phyloP scores from a whole-genome alignment of 1,140 invertebrate species.

The roundworm (Caenorhabditis elegans) region DNA sequence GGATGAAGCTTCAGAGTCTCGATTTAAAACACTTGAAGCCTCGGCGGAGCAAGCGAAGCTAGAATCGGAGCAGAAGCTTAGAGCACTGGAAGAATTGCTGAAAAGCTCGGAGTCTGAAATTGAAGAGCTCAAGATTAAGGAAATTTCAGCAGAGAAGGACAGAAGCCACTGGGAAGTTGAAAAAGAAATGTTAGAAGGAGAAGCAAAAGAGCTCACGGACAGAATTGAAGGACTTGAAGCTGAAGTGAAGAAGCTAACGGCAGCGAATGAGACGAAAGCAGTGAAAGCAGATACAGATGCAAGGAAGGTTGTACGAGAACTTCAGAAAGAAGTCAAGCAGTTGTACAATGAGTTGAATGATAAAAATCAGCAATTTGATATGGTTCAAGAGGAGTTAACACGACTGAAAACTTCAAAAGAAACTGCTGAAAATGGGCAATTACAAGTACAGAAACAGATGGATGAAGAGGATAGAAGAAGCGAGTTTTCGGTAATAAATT shows the following conservation, averaged over 20 bases:
- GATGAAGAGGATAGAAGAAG: slow-evolving; percentile 34
- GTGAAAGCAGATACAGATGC: slow-evolving; percentile 43
- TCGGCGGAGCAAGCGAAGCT: background rate
- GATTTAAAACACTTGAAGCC: background rate
- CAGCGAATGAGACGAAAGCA: slow-evolving; percentile 1
- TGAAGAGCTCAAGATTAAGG: background rate
- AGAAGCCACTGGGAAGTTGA: slow-evolving; percentile 17
- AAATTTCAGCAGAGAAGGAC: background rate
- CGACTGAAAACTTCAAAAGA: background rate
- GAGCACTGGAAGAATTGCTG: background rate
- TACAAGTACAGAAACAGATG: background rate
- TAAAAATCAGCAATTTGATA: slow-evolving; percentile 41
- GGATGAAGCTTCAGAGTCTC: background rate
- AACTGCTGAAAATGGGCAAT: background rate
- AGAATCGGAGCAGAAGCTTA: background rate
- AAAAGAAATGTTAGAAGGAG: slow-evolving; percentile 1
- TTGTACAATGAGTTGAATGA: slow-evolving; percentile 50
- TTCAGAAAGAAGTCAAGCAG: slow-evolving; percentile 50
- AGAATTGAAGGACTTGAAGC: slow-evolving; percentile 2
- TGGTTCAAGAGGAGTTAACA: background rate
- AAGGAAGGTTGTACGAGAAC: slow-evolving; percentile 44
- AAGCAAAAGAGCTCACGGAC: background rate
- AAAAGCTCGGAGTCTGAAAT: background rate
- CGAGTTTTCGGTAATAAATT: slow-evolving; percentile 7
- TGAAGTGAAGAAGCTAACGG: background rate